Conservation (phyloP, 1,140 invertebrate genomes). For the Magallana ariakensis region DNA sequence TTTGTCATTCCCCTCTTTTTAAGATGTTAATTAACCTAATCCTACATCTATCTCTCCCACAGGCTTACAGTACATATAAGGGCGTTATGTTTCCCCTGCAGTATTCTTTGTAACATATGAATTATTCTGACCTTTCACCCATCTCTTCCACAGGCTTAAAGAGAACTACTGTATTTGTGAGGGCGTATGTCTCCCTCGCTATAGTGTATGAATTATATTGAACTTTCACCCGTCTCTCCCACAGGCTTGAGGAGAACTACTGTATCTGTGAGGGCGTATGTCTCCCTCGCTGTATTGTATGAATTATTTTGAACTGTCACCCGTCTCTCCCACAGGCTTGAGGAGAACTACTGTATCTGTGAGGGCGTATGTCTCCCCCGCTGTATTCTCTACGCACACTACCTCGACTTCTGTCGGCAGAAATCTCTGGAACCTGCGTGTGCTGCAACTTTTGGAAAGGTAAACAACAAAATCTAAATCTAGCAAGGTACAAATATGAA, state of each 20-base stretch:
- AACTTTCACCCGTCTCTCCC: conserved; percentile 23
- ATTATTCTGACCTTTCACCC: no score
- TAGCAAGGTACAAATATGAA: no score
- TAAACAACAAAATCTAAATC: conserved; percentile 51
- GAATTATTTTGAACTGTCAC: conserved; percentile 31
- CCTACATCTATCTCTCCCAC: no score
- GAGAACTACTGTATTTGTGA: conserved; percentile 76
- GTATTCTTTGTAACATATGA: no score
- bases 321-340: conserved; percentile 68
- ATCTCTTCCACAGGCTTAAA: no score
- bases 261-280: conserved; percentile 77
- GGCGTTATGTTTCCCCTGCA: no score
- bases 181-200: conserved; percentile 76
- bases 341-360: conserved; percentile 77
- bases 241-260: conserved; percentile 77
- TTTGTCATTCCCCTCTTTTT: no score
- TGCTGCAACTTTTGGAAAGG: conserved; percentile 79
- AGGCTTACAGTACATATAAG: no score
- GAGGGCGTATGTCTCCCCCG: conserved; percentile 77
- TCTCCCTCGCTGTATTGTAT: conserved; percentile 76
- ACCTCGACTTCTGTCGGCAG: conserved; percentile 77
- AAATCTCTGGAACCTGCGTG: conserved; percentile 74
- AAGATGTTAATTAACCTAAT: no score
- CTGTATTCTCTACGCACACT: conserved; percentile 77
- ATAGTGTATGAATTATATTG: conserved; percentile 69